Percentiles rank a stretch among this genome's conserved stretches.
These are phyloP conservation scores for Colistium nudipinnis DNA, from an alignment of 2,113 vertebrate species.

Conservation along the genomic window DNA sequence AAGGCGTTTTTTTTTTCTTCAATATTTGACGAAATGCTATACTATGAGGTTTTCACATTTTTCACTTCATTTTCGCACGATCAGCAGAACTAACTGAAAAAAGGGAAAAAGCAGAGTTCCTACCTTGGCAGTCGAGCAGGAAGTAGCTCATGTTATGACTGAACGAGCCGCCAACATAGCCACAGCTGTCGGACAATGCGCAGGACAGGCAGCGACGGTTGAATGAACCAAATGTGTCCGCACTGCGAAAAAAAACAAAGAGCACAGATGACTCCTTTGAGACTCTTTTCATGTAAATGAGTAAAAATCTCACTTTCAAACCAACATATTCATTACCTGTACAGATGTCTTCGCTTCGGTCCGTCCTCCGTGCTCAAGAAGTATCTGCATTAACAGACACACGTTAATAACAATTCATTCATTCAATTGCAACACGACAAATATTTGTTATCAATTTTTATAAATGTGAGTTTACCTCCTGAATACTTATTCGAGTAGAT, in stretches of 20 bases:
- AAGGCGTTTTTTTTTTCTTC: too few species aligned
- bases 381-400: conserved; percentile 81
- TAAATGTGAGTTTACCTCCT: too few species aligned
- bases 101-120: neutral
- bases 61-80: too few species aligned
- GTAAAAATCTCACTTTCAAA: conserved; percentile 1
- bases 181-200: conserved; percentile 87
- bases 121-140: conserved; percentile 92
- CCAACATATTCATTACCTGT: conserved; percentile 83
- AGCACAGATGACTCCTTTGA: neutral
- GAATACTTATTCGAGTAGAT: conserved; percentile 14
- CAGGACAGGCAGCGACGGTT: conserved; percentile 94
- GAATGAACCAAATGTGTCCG: conserved; percentile 90
- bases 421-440: too few species aligned
- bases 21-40: too few species aligned
- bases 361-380: conserved; percentile 95
- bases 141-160: conserved; percentile 88
- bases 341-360: conserved; percentile 90
- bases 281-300: neutral
- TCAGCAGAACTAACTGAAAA: too few species aligned
- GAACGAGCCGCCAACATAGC: conserved; percentile 90
- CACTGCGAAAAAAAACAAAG: conserved; percentile 72
- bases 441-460: too few species aligned
- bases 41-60: too few species aligned
- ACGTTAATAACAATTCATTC: too few species aligned